Percentiles rank a stretch among this genome's conserved stretches.
phyloP scores from a whole-genome alignment of 2,888 invertebrate genomes.

The Cenopis cana region DNA sequence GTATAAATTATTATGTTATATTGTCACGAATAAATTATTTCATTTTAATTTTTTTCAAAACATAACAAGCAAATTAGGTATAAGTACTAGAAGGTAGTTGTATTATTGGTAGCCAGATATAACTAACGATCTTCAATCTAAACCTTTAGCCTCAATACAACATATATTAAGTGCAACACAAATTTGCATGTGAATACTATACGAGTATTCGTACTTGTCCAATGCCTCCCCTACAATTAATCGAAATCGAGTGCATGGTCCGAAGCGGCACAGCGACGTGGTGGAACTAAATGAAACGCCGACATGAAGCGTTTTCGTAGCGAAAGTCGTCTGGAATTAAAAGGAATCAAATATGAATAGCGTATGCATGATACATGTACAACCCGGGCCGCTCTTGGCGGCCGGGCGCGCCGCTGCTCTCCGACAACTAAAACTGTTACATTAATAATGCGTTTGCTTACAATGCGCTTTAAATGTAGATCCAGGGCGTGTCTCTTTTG shows the following conservation, averaged over 20 bases:
- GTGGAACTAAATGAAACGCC: conserved; percentile 57
- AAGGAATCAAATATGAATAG: conserved; percentile 83
- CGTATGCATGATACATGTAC: conserved; percentile 81
- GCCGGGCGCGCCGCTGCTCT: conserved; percentile 74
- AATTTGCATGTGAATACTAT: conserved; percentile 31
- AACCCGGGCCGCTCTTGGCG: conserved; percentile 70
- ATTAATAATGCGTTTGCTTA: conserved; percentile 84
- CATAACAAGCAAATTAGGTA: too few species aligned
- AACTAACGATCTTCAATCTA: conserved; percentile 3
- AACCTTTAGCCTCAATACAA: conserved; percentile 6
- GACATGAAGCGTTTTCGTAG: conserved; percentile 56
- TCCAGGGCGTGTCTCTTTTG: conserved; percentile 69
- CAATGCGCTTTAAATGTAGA: conserved; percentile 85
- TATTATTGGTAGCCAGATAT: too few species aligned
- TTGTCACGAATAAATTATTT: too few species aligned
- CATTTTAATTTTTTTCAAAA: too few species aligned
- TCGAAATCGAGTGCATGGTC: conserved; percentile 37
- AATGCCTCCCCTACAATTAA: conserved; percentile 33
- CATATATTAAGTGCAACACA: conserved; percentile 10
- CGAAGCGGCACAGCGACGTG: conserved; percentile 30
- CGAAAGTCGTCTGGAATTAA: conserved; percentile 81
- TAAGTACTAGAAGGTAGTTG: too few species aligned
- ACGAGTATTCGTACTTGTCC: conserved; percentile 24
- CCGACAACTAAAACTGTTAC: conserved; percentile 83
- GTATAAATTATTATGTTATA: too few species aligned